These are phyloP conservation scores for Oligia strigilis DNA, from an alignment of 2,888 invertebrate species.

Conservation along the genomic window DNA sequence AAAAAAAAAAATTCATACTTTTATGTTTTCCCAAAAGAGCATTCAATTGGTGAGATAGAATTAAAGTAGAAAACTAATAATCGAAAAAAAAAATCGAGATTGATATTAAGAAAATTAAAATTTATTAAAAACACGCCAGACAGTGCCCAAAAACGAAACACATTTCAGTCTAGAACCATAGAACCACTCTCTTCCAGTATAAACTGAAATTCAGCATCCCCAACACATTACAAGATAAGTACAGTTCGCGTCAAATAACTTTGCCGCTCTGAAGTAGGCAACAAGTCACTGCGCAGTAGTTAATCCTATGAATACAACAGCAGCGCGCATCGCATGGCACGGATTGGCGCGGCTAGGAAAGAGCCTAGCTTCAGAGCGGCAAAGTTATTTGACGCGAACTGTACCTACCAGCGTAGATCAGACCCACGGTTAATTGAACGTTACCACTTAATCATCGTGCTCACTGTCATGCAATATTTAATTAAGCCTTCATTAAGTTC, in stretches of 20 bases:
- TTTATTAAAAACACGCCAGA: background rate
- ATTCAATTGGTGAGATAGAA: background rate
- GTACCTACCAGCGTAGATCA: conserved; percentile 17
- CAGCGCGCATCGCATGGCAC: no score
- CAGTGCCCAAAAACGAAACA: background rate
- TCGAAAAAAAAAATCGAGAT: no score
- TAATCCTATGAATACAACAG: no score
- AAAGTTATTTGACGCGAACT: no score
- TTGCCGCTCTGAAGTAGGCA: no score
- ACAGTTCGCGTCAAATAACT: no score
- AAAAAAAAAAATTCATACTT: background rate
- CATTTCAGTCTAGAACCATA: background rate
- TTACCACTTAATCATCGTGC: conserved; percentile 71
- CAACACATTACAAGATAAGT: background rate
- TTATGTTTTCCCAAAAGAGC: background rate
- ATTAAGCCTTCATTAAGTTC: conserved; percentile 80
- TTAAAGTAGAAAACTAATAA: background rate
- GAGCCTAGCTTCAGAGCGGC: no score
- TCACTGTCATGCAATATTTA: conserved; percentile 78
- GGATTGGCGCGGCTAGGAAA: no score
- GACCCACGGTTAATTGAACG: conserved; percentile 61
- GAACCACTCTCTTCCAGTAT: background rate
- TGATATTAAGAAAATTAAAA: background rate
- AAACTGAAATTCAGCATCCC: conserved; percentile 13
- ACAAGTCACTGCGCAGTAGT: no score